These are phyloP conservation scores for Luscinia megarhynchos DNA, from an alignment of 2,797 vertebrate species.

Conservation along the genomic window DNA sequence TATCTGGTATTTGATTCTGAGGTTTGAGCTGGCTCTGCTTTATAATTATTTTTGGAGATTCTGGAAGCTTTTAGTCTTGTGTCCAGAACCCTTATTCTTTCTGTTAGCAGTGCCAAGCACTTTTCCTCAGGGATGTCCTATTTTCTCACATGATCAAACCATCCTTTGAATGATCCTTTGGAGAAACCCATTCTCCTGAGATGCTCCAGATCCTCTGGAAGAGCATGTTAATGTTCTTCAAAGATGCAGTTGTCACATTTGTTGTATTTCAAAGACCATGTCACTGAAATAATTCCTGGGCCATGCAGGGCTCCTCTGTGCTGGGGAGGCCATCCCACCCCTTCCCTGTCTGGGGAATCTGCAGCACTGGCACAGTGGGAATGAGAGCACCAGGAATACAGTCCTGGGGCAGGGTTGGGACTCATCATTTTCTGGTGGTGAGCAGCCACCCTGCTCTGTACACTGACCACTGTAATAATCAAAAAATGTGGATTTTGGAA, in stretches of 20 bases:
- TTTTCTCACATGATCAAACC: not conserved
- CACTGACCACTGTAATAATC: not conserved
- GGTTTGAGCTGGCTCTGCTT: not conserved
- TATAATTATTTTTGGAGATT: not conserved
- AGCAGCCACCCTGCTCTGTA: not conserved
- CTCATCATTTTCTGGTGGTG: not conserved
- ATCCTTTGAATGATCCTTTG: not conserved
- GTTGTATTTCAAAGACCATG: not conserved
- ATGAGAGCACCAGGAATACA: not conserved
- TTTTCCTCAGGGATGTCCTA: not conserved
- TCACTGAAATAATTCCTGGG: not conserved
- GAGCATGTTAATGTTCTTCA: not conserved
- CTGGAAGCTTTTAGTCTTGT: not conserved
- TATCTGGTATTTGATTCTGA: not conserved
- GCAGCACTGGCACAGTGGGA: not conserved
- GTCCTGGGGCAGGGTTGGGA: rapidly evolving
- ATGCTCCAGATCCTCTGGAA: not conserved
- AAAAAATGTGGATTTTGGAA: not conserved
- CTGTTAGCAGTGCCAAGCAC: not conserved
- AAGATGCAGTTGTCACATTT: not conserved
- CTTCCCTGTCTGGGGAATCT: not conserved
- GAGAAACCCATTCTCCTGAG: not conserved
- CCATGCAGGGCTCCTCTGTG: rapidly evolving
- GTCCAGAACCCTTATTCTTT: not conserved
- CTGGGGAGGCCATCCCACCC: not conserved